Evolutionary conservation across 2,888 invertebrate species (phyloP).

Genomic region (Drosophila ustulata): DNA sequence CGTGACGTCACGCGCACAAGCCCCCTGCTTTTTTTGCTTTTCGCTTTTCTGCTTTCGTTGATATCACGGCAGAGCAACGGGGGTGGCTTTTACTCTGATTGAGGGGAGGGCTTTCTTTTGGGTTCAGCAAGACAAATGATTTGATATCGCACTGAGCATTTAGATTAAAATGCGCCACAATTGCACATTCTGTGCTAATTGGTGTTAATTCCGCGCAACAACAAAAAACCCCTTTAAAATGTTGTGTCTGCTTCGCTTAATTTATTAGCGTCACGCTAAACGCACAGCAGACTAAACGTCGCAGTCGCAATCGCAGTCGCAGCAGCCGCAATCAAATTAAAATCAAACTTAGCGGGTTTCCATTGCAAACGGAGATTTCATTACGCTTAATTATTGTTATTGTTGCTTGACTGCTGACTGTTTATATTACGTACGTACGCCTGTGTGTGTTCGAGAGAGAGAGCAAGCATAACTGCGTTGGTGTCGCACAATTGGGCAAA

Average conservation of each 20-base stretch:
- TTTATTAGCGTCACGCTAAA: conserved; percentile 76
- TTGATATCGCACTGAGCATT: conserved; percentile 21
- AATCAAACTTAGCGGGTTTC: conserved; percentile 76
- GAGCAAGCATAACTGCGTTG: conserved; percentile 17
- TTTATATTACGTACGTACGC: conserved; percentile 7
- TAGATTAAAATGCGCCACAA: conserved; percentile 59
- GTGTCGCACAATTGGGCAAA: conserved; percentile 37
- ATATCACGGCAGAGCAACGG: conserved; percentile 11
- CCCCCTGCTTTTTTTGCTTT: conserved; percentile 22
- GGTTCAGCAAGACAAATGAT: conserved; percentile 1
- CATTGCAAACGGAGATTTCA: conserved; percentile 66
- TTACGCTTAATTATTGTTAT: conserved; percentile 62
- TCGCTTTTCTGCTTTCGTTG: background rate
- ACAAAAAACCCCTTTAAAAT: conserved; percentile 23
- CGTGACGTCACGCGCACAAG: conserved; percentile 62
- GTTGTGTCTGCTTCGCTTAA: conserved; percentile 49
- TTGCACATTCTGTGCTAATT: conserved; percentile 54
- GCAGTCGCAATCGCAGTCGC: conserved; percentile 67
- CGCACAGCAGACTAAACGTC: conserved; percentile 40
- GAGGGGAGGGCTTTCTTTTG: conserved; percentile 3
- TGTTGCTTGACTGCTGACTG: conserved; percentile 10
- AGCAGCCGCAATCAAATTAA: conserved; percentile 66
- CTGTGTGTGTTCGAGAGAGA: background rate
- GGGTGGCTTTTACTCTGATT: conserved; percentile 27
- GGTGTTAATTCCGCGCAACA: conserved; percentile 60